Base-by-base conservation (phyloP, 2,888 invertebrate species). In the Rutpela maculata region DNA sequence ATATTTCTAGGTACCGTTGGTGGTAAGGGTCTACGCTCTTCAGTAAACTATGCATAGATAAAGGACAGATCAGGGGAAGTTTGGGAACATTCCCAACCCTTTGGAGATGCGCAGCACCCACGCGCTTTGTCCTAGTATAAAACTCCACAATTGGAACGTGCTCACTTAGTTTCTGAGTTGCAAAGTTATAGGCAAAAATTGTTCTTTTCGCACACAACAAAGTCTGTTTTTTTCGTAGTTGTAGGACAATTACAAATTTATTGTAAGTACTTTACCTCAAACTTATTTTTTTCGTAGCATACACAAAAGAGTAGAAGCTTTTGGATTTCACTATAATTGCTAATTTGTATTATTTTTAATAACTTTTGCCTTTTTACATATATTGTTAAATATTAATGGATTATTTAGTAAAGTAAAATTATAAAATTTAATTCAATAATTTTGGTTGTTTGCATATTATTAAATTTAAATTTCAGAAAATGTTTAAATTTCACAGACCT, bases 71-170 rank as follows among this genome's bases (percentile, higher is more conserved):
- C 69, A 76, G 80, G 78, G 80, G 75, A 78, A 74, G 62, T 74
- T 75, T 63, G 55, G 60, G 65, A 75, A 65, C 71, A 31, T 15
- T 62, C 62, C 70, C 70, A 70, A 70, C 70, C 60, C 70, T 70
- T 60, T 43, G 71, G 26, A 22, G 65, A 73, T 80, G 80, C 80
- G 80, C 80, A 62, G 43, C 80, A 63, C 78, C 80, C 80, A 80
- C 80, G 75, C 78, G 43, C 15, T 31, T 57, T 62, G 35, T n/a
- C 22, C 55, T 38, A 22, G 31, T 80, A 80, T 80, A 80, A 78
- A 80, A 62, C 63, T 26, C 22, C 60, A 68, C 26, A 60, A 75
- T 71, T 56, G 50, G 12, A 35, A 75, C 60, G 38, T 50, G 11
- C n/a, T 19, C 22, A 57, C 26, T 74, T 65, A 77, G 77, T 77